Evolutionary conservation across 2,797 vertebrate species (phyloP).

Genomic region (Malacoraja senta): DNA sequence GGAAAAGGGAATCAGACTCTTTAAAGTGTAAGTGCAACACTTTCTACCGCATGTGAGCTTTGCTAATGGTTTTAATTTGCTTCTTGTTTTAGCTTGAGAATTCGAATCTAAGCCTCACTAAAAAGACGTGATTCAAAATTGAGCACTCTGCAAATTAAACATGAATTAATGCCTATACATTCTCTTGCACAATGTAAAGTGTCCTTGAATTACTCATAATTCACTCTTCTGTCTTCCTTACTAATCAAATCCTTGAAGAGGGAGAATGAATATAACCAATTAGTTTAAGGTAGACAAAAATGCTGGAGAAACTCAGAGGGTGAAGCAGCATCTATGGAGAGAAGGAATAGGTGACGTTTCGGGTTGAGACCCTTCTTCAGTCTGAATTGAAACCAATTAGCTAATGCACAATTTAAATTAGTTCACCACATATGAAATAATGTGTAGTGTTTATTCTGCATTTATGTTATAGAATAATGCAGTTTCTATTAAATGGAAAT

Average conservation of each 20-base stretch:
- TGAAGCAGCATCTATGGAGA: no score
- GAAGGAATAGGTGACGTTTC: no score
- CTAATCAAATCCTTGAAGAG: background rate
- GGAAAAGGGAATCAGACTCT: background rate
- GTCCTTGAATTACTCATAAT: background rate
- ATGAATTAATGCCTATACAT: background rate
- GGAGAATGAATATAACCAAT: background rate
- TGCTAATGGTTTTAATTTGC: background rate
- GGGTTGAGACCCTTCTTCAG: no score
- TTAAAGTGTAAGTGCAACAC: background rate
- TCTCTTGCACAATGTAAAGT: background rate
- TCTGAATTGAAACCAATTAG: background rate
- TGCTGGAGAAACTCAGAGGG: no score
- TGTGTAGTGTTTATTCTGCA: constrained; percentile 6
- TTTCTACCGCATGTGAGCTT: background rate
- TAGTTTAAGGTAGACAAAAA: no score
- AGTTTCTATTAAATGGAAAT: constrained; percentile 46
- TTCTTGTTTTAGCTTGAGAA: background rate
- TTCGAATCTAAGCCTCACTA: background rate
- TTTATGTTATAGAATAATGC: constrained; percentile 53
- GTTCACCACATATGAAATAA: background rate
- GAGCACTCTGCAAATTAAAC: background rate
- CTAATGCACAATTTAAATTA: background rate
- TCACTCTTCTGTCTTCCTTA: background rate
- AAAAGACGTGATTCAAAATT: background rate